Percentiles rank a stretch among this genome's conserved stretches.
Conservation (phyloP, 2,888 invertebrate genomes). For the Digitonthophagus gazella region DNA sequence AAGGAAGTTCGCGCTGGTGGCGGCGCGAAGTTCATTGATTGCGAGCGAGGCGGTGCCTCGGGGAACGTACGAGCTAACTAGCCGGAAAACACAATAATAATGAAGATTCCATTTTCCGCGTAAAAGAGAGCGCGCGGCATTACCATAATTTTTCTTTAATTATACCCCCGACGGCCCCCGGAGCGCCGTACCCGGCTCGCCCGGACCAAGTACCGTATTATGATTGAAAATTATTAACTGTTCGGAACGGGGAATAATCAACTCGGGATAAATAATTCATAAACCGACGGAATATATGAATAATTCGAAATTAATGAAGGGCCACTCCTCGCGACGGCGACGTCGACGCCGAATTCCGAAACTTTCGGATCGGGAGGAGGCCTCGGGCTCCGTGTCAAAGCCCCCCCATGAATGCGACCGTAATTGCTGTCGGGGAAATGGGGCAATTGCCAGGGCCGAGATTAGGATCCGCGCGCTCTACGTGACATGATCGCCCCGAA, state of each 20-base stretch:
- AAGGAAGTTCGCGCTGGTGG: background rate
- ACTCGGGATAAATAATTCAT: conserved; percentile 16
- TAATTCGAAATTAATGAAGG: conserved; percentile 17
- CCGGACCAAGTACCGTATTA: background rate
- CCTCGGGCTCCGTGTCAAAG: background rate
- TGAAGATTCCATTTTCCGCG: background rate
- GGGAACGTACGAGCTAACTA: background rate
- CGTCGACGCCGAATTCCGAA: background rate
- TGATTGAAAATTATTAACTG: background rate
- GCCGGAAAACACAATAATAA: background rate
- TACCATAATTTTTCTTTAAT: background rate
- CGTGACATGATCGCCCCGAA: background rate
- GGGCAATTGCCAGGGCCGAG: background rate
- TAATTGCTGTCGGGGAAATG: background rate
- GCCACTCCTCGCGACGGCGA: background rate
- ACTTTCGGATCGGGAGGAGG: background rate
- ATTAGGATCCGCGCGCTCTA: background rate
- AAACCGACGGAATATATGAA: conserved; percentile 16
- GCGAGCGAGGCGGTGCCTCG: background rate
- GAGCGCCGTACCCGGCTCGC: background rate
- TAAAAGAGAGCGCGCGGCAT: background rate
- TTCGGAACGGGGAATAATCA: conserved; percentile 9
- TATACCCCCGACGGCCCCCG: background rate
- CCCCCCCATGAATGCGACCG: background rate
- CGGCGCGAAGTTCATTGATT: background rate